These are phyloP conservation scores for Glaucomys volans DNA, from an alignment of 2,113 vertebrate species.

Conservation along the genomic window DNA sequence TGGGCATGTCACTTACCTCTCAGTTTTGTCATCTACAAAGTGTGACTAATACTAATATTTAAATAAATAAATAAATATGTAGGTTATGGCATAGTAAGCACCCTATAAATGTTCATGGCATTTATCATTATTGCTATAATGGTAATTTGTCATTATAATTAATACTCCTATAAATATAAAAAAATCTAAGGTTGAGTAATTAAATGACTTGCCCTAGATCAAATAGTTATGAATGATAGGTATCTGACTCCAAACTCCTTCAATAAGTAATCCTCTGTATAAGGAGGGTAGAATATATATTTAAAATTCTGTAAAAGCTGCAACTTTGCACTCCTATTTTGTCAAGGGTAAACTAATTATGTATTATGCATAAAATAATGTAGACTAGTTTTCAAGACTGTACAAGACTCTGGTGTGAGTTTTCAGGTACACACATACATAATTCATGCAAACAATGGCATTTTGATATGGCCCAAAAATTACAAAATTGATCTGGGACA, in stretches of 20 bases:
- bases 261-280: not conserved
- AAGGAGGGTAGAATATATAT: not conserved
- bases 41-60: not conserved
- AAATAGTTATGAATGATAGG: not conserved
- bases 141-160: not conserved
- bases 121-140: not conserved
- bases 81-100: not conserved
- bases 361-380: not conserved
- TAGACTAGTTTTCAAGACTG: not conserved
- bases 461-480: constrained; percentile 28
- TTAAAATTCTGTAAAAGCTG: constrained; percentile 11
- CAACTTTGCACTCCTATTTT: not conserved
- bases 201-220: not conserved
- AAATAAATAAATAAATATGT: not conserved
- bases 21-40: not conserved
- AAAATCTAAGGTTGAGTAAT: not conserved
- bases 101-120: not conserved
- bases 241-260: not conserved
- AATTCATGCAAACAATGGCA: not conserved
- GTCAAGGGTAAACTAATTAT: constrained; percentile 10
- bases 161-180: not conserved
- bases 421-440: not conserved
- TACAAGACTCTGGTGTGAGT: not conserved
- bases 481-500: not conserved
- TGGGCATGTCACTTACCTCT: not conserved